Evolutionary conservation across 2,888 invertebrate genomes (phyloP), one percentile per base, ranked within the genome.

Genomic region (Nomada lathburiana): DNA sequence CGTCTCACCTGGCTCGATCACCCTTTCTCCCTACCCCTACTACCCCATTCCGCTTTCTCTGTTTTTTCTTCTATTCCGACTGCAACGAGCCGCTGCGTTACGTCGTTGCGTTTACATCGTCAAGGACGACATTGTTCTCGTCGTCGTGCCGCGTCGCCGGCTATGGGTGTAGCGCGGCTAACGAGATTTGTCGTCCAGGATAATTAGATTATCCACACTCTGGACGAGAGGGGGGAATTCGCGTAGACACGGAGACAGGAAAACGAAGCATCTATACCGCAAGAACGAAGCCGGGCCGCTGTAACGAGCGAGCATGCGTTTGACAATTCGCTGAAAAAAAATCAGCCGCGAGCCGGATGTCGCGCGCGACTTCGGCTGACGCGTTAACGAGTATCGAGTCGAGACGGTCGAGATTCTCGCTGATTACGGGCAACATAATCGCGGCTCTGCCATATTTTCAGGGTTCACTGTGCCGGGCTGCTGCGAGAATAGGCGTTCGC

Each of bases 171-270:
- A 86, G 82, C 82, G 63, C 82, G 86, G 85, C 85, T 91, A 91
- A 91, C 91, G 91, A 90, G 90, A 91, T 91, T 91, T 91, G 91
- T 91, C 91, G 89, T 89, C 86, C 88, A 86, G 88, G 88, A 91
- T 91, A 91, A 91, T 91, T 91, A 91, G 88, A 91, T 91, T 91
- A 91, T 87, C 85, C 91, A 83, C 87, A 82, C 88, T 83, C 86
- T 80, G 86, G 87, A 86, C 83, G 86, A 82, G 76, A 70, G 64
- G 69, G 82, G 80, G 80, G 80, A 82, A 80, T 82, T 85, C 83
- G 85, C 80, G 76, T 67, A 76, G 80, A 77, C 75, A 80, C 65
- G 76, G 63, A 81, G 77, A 82, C 84, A 59, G 70, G 76, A 80
- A 80, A 86, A 86, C 84, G 88, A 77, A 81, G 64, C 83, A 82